Evolutionary conservation across 2,888 invertebrate genomes (phyloP).

Genomic region (Galeruca laticollis): DNA sequence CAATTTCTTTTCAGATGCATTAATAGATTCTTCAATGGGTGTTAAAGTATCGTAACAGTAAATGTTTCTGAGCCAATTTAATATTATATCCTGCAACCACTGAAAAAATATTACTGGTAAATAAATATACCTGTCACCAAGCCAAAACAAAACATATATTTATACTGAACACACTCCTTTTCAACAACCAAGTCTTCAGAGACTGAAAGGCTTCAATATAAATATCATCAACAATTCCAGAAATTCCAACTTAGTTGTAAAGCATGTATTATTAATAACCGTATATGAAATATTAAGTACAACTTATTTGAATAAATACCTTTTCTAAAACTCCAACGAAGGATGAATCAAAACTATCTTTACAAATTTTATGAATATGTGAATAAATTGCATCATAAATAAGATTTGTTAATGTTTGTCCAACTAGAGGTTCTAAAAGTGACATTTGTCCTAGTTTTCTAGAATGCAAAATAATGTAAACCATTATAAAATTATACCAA

Average conservation of each 20-base stretch:
- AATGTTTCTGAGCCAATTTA: slow-evolving; percentile 88
- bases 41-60: slow-evolving; percentile 77
- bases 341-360: slow-evolving; percentile 87
- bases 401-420: slow-evolving; percentile 85
- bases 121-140: neutral
- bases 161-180: too few relatives aligned
- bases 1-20: slow-evolving; percentile 81
- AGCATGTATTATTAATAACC: too few relatives aligned
- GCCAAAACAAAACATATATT: neutral
- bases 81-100: slow-evolving; percentile 89
- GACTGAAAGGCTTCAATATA: too few relatives aligned
- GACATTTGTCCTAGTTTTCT: slow-evolving; percentile 80
- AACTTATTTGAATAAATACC: slow-evolving; percentile 63
- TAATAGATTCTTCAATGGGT: slow-evolving; percentile 71
- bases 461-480: slow-evolving; percentile 45
- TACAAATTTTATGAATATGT: slow-evolving; percentile 87
- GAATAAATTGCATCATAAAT: slow-evolving; percentile 86
- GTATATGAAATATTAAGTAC: neutral
- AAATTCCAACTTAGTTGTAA: too few relatives aligned
- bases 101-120: slow-evolving; percentile 59
- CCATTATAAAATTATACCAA: neutral
- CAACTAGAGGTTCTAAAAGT: slow-evolving; percentile 85
- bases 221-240: too few relatives aligned
- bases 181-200: too few relatives aligned
- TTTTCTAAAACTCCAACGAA: slow-evolving; percentile 82